phyloP scores from a whole-genome alignment of 2,888 invertebrate species.

The Microlaimidae sp. region DNA sequence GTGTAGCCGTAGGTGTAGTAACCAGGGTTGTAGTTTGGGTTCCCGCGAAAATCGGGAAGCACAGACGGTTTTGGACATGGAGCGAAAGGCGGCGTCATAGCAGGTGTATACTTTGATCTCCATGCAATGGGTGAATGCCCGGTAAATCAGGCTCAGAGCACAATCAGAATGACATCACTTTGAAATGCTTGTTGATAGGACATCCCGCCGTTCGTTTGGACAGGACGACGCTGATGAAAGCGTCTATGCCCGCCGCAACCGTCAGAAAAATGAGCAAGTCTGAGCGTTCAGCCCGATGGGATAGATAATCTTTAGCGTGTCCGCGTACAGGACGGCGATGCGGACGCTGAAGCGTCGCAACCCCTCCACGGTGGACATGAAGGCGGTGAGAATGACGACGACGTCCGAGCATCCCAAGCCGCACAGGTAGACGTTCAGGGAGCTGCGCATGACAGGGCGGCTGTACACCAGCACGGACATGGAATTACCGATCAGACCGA shows the following conservation, averaged over 20 bases:
- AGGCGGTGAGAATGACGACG: slow-evolving; percentile 26
- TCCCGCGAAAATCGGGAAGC: slow-evolving; percentile 18
- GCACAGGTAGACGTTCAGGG: slow-evolving; percentile 27
- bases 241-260: slow-evolving; percentile 22
- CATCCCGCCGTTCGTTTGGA: background rate
- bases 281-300: slow-evolving; percentile 33
- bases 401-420: slow-evolving; percentile 24
- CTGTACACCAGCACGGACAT: slow-evolving; percentile 29
- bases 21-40: slow-evolving; percentile 18
- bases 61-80: slow-evolving; percentile 26
- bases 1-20: slow-evolving; percentile 13
- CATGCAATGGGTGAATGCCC: slow-evolving; percentile 31
- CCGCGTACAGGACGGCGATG: slow-evolving; percentile 2
- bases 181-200: background rate
- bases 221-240: background rate
- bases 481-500: slow-evolving; percentile 28
- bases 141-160: slow-evolving; percentile 27
- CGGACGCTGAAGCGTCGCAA: background rate
- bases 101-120: slow-evolving; percentile 28
- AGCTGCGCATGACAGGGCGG: slow-evolving; percentile 26
- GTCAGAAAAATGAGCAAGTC: slow-evolving; percentile 34
- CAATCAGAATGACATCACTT: slow-evolving; percentile 18
- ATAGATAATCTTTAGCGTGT: slow-evolving; percentile 15
- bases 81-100: slow-evolving; percentile 23
- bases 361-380: slow-evolving; percentile 17